Evolutionary conservation across 2,113 vertebrate species (phyloP).

Genomic region (Oncorhynchus nerka): DNA sequence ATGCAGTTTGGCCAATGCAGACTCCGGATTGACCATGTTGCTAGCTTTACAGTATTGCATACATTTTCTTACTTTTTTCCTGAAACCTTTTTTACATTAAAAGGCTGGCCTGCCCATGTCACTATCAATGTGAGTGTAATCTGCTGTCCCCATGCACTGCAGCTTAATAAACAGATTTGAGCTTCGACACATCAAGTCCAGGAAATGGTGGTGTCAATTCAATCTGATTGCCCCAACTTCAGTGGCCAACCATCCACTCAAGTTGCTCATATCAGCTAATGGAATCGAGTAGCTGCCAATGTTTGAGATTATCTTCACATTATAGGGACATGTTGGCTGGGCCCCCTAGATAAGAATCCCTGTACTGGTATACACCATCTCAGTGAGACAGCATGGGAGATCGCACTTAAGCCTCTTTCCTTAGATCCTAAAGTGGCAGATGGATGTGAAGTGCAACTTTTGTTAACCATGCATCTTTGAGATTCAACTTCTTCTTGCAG

Average conservation of each 20-base stretch:
- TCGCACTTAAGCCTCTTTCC: constrained; percentile 10
- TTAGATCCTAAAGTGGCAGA: background rate
- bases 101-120: constrained; percentile 45
- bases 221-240: constrained; percentile 57
- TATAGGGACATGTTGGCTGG: constrained; percentile 41
- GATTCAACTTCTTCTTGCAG: background rate
- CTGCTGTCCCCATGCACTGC: constrained; percentile 38
- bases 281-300: constrained; percentile 53
- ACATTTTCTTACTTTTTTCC: no score
- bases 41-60: no score
- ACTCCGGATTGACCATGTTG: no score
- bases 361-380: constrained; percentile 24
- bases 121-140: constrained; percentile 42
- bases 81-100: constrained; percentile 17
- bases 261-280: constrained; percentile 67
- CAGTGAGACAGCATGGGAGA: constrained; percentile 25
- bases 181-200: constrained; percentile 48
- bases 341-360: constrained; percentile 47
- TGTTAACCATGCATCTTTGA: background rate
- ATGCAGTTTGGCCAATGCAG: no score
- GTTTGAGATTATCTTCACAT: constrained; percentile 48
- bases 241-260: constrained; percentile 41
- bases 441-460: background rate
- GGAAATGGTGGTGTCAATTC: constrained; percentile 47
- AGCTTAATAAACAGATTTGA: constrained; percentile 36